Conservation (phyloP, 2,888 invertebrate species). For the Melanophora roralis region DNA sequence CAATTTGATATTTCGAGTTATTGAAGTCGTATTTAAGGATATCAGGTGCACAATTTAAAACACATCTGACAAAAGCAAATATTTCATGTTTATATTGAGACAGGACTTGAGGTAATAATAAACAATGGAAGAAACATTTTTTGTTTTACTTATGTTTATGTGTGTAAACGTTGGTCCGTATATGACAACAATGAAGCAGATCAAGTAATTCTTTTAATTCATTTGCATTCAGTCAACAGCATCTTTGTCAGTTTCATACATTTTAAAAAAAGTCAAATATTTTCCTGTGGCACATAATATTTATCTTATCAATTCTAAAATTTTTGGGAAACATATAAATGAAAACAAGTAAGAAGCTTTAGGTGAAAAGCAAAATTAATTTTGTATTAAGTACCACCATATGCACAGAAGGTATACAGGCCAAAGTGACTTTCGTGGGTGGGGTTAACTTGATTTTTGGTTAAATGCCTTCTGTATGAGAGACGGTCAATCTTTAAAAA, state of each 20-base stretch:
- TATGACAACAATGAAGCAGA: not conserved
- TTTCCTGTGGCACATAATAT: not conserved
- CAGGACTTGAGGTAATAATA: not conserved
- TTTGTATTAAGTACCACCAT: too few relatives aligned
- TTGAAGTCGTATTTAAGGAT: not conserved
- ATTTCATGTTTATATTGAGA: not conserved
- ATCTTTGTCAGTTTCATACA: not conserved
- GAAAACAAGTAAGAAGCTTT: too few relatives aligned
- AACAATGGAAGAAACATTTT: not conserved
- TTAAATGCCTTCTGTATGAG: too few relatives aligned
- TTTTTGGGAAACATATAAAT: too few relatives aligned
- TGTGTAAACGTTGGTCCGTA: too few relatives aligned
- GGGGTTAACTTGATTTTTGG: too few relatives aligned
- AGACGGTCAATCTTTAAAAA: too few relatives aligned
- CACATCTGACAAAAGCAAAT: not conserved
- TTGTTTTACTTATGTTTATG: too few relatives aligned
- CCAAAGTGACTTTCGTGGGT: too few relatives aligned
- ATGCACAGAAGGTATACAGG: too few relatives aligned
- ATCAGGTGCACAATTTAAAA: constrained; percentile 5
- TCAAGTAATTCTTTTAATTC: not conserved
- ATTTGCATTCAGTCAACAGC: not conserved
- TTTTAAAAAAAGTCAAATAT: constrained; percentile 7
- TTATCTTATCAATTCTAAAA: constrained; percentile 19
- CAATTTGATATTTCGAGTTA: not conserved
- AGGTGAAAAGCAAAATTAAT: too few relatives aligned